Evolutionary conservation across 2,888 invertebrate genomes (phyloP).

Genomic region (Ormyrus rosae): DNA sequence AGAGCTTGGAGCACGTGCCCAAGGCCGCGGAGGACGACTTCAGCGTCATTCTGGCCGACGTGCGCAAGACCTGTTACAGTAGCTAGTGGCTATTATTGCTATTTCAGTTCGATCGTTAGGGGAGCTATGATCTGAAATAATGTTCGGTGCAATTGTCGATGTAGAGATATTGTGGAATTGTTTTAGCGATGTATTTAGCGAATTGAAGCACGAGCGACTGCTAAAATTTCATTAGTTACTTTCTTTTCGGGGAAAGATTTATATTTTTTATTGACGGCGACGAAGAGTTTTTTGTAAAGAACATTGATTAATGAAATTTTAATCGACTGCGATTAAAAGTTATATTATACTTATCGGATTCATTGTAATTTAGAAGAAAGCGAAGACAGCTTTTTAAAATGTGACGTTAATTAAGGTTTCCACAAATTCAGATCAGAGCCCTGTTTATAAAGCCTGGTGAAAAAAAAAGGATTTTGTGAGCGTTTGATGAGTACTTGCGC

Average conservation of each 20-base stretch:
- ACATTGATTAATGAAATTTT: too few relatives aligned
- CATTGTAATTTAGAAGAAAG: too few relatives aligned
- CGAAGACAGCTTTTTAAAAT: too few relatives aligned
- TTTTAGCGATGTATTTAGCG: not conserved
- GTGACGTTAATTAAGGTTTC: not conserved
- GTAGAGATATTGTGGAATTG: not conserved
- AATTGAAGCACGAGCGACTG: not conserved
- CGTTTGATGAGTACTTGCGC: conserved; percentile 30
- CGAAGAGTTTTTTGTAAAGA: too few relatives aligned
- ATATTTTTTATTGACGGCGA: too few relatives aligned
- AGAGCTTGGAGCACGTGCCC: conserved; percentile 75
- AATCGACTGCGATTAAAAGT: too few relatives aligned
- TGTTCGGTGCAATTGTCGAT: not conserved
- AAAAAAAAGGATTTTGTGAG: conserved; percentile 28
- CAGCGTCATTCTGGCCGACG: conserved; percentile 92
- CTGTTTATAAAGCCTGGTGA: conserved; percentile 35
- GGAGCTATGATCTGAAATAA: conserved; percentile 15
- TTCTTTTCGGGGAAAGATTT: too few relatives aligned
- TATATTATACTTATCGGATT: too few relatives aligned
- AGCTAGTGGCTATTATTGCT: conserved; percentile 73
- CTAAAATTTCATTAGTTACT: too few relatives aligned
- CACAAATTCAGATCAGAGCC: conserved; percentile 33
- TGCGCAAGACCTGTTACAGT: conserved; percentile 91
- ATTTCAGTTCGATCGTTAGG: not conserved
- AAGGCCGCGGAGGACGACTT: conserved; percentile 86